Evolutionary conservation across 35 echinoderm and acorn worm genomes (phyloP).

Genomic region (Hemicentrotus pulcherrimus): DNA sequence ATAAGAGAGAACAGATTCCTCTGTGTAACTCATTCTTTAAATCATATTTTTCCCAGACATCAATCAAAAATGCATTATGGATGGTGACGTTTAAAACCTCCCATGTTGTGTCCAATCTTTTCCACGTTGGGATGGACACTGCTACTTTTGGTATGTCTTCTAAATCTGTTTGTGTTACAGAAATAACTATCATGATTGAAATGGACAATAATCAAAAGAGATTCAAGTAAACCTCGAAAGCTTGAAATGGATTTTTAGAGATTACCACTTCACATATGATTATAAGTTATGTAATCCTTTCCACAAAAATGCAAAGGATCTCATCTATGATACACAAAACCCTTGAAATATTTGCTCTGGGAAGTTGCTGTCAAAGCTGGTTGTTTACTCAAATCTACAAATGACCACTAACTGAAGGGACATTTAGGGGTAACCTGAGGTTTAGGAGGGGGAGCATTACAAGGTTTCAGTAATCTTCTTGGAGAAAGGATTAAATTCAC

Average conservation of each 20-base stretch:
- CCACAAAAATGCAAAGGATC: not conserved
- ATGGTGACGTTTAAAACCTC: not conserved
- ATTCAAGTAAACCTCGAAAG: not conserved
- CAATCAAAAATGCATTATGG: not conserved
- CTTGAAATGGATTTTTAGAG: not conserved
- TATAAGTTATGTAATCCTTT: not conserved
- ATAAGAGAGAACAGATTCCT: not conserved
- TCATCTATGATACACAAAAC: not conserved
- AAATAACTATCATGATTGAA: not conserved
- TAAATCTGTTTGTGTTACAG: not conserved
- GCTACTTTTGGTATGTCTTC: not conserved
- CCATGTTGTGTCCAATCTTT: not conserved
- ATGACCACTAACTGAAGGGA: not conserved
- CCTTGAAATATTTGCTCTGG: not conserved
- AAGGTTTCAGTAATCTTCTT: not conserved
- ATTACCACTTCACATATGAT: not conserved
- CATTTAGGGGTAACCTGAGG: not conserved
- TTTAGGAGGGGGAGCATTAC: not conserved
- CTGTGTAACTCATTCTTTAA: not conserved
- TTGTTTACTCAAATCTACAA: constrained; percentile 12
- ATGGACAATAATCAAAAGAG: not conserved
- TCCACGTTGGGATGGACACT: not conserved
- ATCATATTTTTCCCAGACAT: not conserved
- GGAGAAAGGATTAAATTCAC: not conserved
- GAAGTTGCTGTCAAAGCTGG: not conserved